Evolutionary conservation across 1,140 invertebrate genomes (phyloP).

Genomic region (Sesamia nonagrioides): DNA sequence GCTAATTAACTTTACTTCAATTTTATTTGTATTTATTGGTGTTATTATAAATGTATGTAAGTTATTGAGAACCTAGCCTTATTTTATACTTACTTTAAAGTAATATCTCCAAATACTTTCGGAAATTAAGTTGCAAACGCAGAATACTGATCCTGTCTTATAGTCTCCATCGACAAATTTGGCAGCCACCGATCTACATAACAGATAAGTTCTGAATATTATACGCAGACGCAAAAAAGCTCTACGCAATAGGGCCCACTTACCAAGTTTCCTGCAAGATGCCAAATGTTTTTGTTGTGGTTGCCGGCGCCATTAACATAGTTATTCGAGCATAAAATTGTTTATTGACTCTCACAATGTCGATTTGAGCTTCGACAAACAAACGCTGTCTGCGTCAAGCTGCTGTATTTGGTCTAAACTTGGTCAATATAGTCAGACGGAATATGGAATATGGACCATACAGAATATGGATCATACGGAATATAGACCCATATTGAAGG

Average conservation of each 20-base stretch:
- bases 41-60: too few relatives aligned
- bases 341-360: slow-evolving; percentile 64
- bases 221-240: not conserved
- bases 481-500: not conserved
- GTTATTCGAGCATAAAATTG: slow-evolving; percentile 75
- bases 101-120: too few relatives aligned
- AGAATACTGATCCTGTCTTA: not conserved
- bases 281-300: slow-evolving; percentile 68
- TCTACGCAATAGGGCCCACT: slow-evolving; percentile 12
- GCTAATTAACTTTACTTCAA: too few relatives aligned
- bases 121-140: too few relatives aligned
- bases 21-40: too few relatives aligned
- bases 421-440: slow-evolving; percentile 12
- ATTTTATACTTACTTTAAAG: too few relatives aligned
- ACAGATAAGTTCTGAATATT: slow-evolving; percentile 23
- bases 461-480: too few relatives aligned
- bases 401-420: slow-evolving; percentile 31
- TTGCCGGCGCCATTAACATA: slow-evolving; percentile 67
- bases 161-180: not conserved
- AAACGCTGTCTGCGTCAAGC: slow-evolving; percentile 27
- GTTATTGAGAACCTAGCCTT: too few relatives aligned
- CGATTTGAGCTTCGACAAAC: slow-evolving; percentile 48
- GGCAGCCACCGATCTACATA: not conserved
- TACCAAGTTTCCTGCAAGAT: slow-evolving; percentile 55
- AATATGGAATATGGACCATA: too few relatives aligned